Conservation (phyloP, 2,797 vertebrate genomes). For the Pangasius djambal region DNA sequence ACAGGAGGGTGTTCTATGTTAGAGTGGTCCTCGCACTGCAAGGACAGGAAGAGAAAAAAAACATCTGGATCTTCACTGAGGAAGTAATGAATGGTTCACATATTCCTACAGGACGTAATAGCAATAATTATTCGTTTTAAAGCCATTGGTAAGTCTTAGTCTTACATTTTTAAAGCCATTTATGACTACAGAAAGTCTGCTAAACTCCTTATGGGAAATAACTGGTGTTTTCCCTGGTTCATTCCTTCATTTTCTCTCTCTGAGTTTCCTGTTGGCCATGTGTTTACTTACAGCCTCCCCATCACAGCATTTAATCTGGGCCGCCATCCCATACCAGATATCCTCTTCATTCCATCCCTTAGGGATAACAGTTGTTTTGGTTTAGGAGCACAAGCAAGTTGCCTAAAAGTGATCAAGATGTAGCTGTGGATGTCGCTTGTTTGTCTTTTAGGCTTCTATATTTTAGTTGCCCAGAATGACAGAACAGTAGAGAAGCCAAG, state of each 20-base stretch:
- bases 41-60: neutral
- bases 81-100: constrained; percentile 8
- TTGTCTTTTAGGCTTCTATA: constrained; percentile 30
- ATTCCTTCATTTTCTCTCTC: neutral
- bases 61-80: neutral
- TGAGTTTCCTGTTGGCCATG: constrained; percentile 25
- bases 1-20: neutral
- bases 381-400: constrained; percentile 37
- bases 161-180: constrained; percentile 39
- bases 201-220: constrained; percentile 50
- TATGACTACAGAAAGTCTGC: constrained; percentile 63
- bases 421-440: neutral
- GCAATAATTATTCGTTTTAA: neutral
- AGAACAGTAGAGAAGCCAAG: constrained; percentile 34
- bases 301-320: constrained; percentile 49
- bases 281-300: constrained; percentile 46
- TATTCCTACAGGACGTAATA: constrained; percentile 1
- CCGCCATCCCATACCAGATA: constrained; percentile 37
- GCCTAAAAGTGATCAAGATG: constrained; percentile 17
- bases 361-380: constrained; percentile 29
- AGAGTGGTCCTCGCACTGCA: neutral
- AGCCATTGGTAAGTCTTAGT: neutral
- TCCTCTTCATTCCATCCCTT: constrained; percentile 48
- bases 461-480: constrained; percentile 20
- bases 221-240: neutral